A percentile compares a stretch with the other conserved stretches of the same genome.
phyloP scores from a whole-genome alignment of 1,140 invertebrate species.

The Lepeophtheirus salmonis region DNA sequence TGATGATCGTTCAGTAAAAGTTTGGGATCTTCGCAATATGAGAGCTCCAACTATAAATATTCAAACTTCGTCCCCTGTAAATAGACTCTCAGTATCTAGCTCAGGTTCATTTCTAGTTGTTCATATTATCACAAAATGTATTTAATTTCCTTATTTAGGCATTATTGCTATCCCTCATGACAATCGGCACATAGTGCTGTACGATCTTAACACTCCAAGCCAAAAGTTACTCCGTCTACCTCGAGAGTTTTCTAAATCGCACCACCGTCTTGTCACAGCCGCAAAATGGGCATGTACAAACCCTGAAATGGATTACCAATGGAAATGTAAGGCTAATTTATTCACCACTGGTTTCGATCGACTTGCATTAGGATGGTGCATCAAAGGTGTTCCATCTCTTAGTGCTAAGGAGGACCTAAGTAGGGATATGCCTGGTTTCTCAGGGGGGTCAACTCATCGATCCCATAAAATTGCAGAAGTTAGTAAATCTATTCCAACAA shows the following conservation, averaged over 20 bases:
- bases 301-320: neutral
- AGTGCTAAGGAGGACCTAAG: no score
- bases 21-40: slow-evolving; percentile 95
- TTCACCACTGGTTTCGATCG: slow-evolving; percentile 76
- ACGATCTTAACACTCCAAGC: slow-evolving; percentile 56
- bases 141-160: slow-evolving; percentile 33
- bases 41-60: slow-evolving; percentile 82
- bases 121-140: neutral
- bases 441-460: no score
- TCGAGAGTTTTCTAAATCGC: slow-evolving; percentile 51
- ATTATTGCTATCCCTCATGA: slow-evolving; percentile 91
- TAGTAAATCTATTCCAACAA: no score
- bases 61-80: slow-evolving; percentile 77
- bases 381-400: slow-evolving; percentile 31
- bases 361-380: slow-evolving; percentile 78
- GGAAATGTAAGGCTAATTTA: slow-evolving; percentile 13
- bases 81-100: slow-evolving; percentile 41
- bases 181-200: slow-evolving; percentile 81
- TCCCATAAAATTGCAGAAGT: no score
- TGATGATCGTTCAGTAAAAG: slow-evolving; percentile 86
- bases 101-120: no score
- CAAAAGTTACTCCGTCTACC: slow-evolving; percentile 67
- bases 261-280: slow-evolving; percentile 81
- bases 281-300: slow-evolving; percentile 54
- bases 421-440: no score